Conservation (phyloP, 2,797 vertebrate species). For the Aplochiton taeniatus region DNA sequence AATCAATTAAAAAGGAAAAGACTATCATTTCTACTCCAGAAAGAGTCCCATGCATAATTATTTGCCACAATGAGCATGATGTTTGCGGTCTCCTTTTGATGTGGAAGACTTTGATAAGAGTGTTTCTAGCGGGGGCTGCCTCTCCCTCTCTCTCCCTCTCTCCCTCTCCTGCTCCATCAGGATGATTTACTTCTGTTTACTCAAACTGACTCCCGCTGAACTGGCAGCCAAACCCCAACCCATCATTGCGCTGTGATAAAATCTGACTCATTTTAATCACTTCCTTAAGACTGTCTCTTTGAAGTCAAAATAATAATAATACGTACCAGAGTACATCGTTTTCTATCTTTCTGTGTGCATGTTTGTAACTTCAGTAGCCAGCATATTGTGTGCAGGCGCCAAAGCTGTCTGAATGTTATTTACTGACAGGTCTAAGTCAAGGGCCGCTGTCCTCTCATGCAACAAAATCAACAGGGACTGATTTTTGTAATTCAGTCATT, state of each 20-base stretch:
- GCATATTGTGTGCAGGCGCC: slow-evolving; percentile 42
- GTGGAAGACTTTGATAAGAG: slow-evolving; percentile 37
- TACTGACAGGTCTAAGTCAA: slow-evolving; percentile 46
- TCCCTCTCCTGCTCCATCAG: slow-evolving; percentile 48
- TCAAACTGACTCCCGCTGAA: slow-evolving; percentile 33
- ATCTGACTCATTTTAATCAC: slow-evolving; percentile 54
- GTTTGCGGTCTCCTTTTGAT: slow-evolving; percentile 45
- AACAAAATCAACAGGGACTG: slow-evolving; percentile 23
- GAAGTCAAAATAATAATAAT: slow-evolving; percentile 24
- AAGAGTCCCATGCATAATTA: slow-evolving; percentile 39
- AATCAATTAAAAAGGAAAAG: slow-evolving; percentile 44
- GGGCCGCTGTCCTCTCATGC: slow-evolving; percentile 35
- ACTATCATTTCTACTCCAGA: slow-evolving; percentile 33
- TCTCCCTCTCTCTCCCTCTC: slow-evolving; percentile 15
- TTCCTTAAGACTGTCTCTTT: slow-evolving; percentile 37
- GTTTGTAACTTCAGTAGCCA: background rate
- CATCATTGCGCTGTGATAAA: slow-evolving; percentile 55
- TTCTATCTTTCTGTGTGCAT: background rate
- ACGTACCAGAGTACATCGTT: too few relatives aligned
- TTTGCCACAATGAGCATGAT: slow-evolving; percentile 28
- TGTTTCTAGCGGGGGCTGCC: slow-evolving; percentile 14
- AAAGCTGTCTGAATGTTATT: slow-evolving; percentile 40
- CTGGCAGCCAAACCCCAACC: slow-evolving; percentile 38
- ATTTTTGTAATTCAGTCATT: slow-evolving; percentile 59
- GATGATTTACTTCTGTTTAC: slow-evolving; percentile 54